A percentile compares a stretch with the other conserved stretches of the same genome.
phyloP scores from a whole-genome alignment of 2,888 invertebrate genomes.

The Diarsia mendica region DNA sequence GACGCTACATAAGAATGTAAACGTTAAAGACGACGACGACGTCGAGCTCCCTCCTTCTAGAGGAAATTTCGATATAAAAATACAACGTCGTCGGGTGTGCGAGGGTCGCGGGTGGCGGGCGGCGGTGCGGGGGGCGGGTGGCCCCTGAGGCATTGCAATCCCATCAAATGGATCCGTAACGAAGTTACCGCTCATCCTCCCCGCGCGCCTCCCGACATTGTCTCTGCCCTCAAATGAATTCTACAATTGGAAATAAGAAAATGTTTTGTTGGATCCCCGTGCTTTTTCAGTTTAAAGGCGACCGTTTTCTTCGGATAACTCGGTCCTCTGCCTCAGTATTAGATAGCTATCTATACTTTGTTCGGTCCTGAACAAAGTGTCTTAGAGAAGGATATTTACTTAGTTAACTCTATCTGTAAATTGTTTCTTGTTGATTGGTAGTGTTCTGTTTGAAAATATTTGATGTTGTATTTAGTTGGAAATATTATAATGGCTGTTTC shows the following conservation, averaged over 20 bases:
- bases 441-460: slow-evolving; percentile 44
- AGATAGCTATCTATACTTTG: slow-evolving; percentile 72
- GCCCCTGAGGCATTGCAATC: slow-evolving; percentile 91
- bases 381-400: slow-evolving; percentile 75
- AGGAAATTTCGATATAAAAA: slow-evolving; percentile 91
- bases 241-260: slow-evolving; percentile 91
- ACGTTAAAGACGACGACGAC: slow-evolving; percentile 89
- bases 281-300: slow-evolving; percentile 89
- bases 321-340: slow-evolving; percentile 75
- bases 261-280: slow-evolving; percentile 89
- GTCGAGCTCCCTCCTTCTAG: slow-evolving; percentile 85
- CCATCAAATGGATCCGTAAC: slow-evolving; percentile 95
- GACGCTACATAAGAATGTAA: slow-evolving; percentile 90
- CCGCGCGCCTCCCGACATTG: slow-evolving; percentile 90
- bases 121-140: slow-evolving; percentile 75
- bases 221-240: slow-evolving; percentile 91
- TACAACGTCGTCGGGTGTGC: slow-evolving; percentile 83
- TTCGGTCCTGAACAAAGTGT: slow-evolving; percentile 72
- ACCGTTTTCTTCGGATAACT: slow-evolving; percentile 86
- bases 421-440: slow-evolving; percentile 68
- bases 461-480: slow-evolving; percentile 1
- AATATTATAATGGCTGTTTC: neutral
- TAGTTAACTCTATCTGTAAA: slow-evolving; percentile 70
- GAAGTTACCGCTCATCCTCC: slow-evolving; percentile 92
- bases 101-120: slow-evolving; percentile 70